Percentiles rank a stretch among this genome's conserved stretches.
These are phyloP conservation scores for Lamproptera curius DNA, from an alignment of 2,888 invertebrate species.

Conservation along the genomic window DNA sequence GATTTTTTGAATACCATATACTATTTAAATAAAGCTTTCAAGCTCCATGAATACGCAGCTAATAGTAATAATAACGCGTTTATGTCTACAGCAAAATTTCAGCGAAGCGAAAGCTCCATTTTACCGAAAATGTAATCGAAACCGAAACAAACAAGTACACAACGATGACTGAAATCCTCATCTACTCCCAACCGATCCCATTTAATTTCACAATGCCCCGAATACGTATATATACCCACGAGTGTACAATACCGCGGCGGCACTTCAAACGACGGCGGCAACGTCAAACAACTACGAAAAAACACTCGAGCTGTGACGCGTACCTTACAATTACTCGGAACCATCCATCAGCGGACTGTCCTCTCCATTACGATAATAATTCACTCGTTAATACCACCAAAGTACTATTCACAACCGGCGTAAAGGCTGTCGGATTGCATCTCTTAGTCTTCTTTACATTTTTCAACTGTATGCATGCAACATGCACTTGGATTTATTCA, in stretches of 20 bases:
- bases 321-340: not conserved
- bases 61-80: too few species aligned
- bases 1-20: too few species aligned
- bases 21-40: too few species aligned
- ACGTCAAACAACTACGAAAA: conserved; percentile 8
- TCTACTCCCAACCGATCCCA: not conserved
- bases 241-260: not conserved
- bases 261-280: conserved; percentile 7
- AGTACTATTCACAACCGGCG: conserved; percentile 2
- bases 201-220: not conserved
- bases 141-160: not conserved
- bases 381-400: conserved; percentile 14
- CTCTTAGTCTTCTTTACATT: too few species aligned
- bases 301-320: conserved; percentile 10
- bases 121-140: not conserved
- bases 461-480: too few species aligned
- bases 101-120: not conserved
- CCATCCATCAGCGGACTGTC: conserved; percentile 13
- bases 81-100: not conserved
- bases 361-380: conserved; percentile 12
- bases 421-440: too few species aligned
- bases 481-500: too few species aligned
- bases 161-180: not conserved
- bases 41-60: too few species aligned
- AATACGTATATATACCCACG: not conserved